These are phyloP conservation scores for Ochlodes sylvanus DNA, from an alignment of 2,888 invertebrate species.

Conservation along the genomic window DNA sequence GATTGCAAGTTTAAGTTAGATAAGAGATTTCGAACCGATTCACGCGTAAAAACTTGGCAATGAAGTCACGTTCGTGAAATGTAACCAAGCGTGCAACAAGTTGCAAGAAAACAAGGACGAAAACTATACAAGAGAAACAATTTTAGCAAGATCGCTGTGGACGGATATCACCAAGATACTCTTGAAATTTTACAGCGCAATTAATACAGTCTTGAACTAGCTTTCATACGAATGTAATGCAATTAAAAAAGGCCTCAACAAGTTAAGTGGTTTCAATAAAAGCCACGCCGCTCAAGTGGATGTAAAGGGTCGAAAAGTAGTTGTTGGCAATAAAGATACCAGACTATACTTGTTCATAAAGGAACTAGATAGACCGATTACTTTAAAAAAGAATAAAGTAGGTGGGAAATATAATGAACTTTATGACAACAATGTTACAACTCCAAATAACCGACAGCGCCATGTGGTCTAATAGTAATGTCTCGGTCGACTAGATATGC, in stretches of 20 bases:
- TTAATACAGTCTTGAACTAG: constrained; percentile 46
- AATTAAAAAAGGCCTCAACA: constrained; percentile 55
- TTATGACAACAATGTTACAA: neutral
- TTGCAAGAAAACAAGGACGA: constrained; percentile 62
- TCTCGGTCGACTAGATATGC: constrained; percentile 50
- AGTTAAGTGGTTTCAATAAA: constrained; percentile 54
- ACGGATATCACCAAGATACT: constrained; percentile 30
- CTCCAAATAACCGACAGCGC: neutral
- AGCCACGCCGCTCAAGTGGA: constrained; percentile 36
- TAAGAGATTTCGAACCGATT: constrained; percentile 60
- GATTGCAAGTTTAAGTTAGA: constrained; percentile 67
- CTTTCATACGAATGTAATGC: constrained; percentile 49
- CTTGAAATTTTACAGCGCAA: constrained; percentile 52
- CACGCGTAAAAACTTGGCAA: constrained; percentile 62
- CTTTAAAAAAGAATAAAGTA: neutral
- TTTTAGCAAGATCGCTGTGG: constrained; percentile 49
- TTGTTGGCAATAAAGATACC: constrained; percentile 35
- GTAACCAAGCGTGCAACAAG: constrained; percentile 74
- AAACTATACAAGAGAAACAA: constrained; percentile 48
- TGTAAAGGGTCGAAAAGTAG: constrained; percentile 37
- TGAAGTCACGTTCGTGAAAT: constrained; percentile 72
- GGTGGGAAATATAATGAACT: neutral
- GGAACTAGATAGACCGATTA: neutral
- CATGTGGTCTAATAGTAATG: constrained; percentile 31
- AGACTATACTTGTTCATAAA: constrained; percentile 26